Evolutionary conservation across 35 echinoderm and acorn worm species (phyloP), one percentile per base, ranked within the genome.

Genomic region (Lytechinus variegatus): DNA sequence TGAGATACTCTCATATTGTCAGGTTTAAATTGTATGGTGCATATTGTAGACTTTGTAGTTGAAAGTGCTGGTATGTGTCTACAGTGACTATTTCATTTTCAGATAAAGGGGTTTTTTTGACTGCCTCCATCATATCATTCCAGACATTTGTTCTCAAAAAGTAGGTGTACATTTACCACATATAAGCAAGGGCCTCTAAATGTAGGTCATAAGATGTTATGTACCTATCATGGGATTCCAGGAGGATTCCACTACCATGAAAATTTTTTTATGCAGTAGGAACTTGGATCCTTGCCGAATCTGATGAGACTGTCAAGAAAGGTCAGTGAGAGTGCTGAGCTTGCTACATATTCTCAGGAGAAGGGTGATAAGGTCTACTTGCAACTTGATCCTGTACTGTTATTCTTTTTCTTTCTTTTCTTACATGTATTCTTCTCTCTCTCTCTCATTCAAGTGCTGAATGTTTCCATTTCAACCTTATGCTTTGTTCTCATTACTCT

Each of bases 311-410:
- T 90, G 27, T 53, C 92, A 93, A 53, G 92, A 93, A 93, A 93
- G 92, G 92, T 93, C 92, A 93, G 9, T 57, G 10, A 55, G 92
- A 93, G 52, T 93, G 28, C 53, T 93, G 92, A 28, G 92, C 92
- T 93, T 27, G 92, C 53, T 93, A 16, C 54, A 93, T 56, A 93
- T 93, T 57, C 92, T 93, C 92, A 9, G 55, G 92, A 57, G 92
- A 93, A 57, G 92, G 88, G 28, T 29, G 88, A 90, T 90, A 90
- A 90, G 88, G 88, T 90, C 88, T 90, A 90, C 52, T 90, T 90
- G 88, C 88, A 90, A 90, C 88, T 54, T 90, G 88, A 90, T 90
- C 88, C 88, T 90, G 88, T 90, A 24, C 66, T 71, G 61, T 71
- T 14, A 21, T 79, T 79, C n/a, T 79, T 58, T 10, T 58, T 58